Evolutionary conservation across 1,140 invertebrate species (phyloP).

Genomic region (Cyphomyrmex costatus): DNA sequence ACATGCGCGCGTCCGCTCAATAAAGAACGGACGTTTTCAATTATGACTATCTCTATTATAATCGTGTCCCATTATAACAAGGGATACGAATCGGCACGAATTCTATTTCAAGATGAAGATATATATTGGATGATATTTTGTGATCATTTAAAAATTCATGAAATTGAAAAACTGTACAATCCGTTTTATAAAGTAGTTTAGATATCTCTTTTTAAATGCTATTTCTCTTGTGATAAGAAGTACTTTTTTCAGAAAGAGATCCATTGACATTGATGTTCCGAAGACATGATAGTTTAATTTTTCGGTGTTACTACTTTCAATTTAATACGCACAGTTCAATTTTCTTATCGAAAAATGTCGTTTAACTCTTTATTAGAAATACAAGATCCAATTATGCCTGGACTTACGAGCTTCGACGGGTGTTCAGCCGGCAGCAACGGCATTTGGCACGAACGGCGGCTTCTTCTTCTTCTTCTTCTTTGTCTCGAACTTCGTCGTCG

Average conservation of each 20-base stretch:
- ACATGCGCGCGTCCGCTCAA: conserved; percentile 34
- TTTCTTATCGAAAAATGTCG: conserved; percentile 43
- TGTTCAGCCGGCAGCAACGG: conserved; percentile 59
- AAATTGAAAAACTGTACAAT: background rate
- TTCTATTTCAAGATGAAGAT: background rate
- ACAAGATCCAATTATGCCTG: conserved; percentile 53
- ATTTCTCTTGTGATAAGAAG: background rate
- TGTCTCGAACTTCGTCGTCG: conserved; percentile 62
- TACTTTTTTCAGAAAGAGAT: background rate
- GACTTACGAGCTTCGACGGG: conserved; percentile 60
- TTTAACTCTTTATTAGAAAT: conserved; percentile 59
- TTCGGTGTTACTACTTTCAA: background rate
- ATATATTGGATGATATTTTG: background rate
- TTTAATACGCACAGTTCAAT: conserved; percentile 8
- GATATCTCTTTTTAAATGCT: background rate
- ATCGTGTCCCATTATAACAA: background rate
- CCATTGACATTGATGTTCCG: background rate
- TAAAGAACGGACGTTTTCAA: conserved; percentile 52
- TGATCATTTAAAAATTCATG: background rate
- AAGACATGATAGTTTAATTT: background rate
- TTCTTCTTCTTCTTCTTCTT: conserved; percentile 59
- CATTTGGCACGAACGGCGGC: conserved; percentile 62
- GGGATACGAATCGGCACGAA: conserved; percentile 12
- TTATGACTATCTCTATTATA: conserved; percentile 42
- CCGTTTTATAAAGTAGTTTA: background rate